Conservation (phyloP, 2,888 invertebrate species). For the Carabus problematicus region DNA sequence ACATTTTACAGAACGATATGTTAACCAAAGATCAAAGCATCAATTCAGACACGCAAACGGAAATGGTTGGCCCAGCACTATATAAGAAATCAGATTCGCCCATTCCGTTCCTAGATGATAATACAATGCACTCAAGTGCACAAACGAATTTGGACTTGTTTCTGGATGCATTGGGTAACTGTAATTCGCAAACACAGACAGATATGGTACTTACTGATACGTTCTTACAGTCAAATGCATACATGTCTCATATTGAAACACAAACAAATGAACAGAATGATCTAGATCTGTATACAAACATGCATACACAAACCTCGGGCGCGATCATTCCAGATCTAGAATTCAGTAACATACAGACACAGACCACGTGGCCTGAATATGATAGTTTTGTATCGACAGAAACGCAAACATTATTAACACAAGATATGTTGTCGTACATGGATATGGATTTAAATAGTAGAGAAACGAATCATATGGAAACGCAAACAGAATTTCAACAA, state of each 20-base stretch:
- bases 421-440: constrained; percentile 46
- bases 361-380: constrained; percentile 66
- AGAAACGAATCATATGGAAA: constrained; percentile 62
- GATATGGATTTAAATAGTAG: constrained; percentile 46
- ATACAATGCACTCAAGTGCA: constrained; percentile 46
- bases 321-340: constrained; percentile 63
- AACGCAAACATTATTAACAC: constrained; percentile 63
- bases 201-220: constrained; percentile 58
- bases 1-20: too few species aligned
- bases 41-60: too few species aligned
- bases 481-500: constrained; percentile 60
- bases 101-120: neutral
- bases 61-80: neutral
- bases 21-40: too few species aligned
- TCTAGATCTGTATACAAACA: constrained; percentile 59
- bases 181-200: constrained; percentile 69
- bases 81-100: neutral
- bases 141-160: constrained; percentile 49
- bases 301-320: constrained; percentile 64
- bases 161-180: constrained; percentile 59
- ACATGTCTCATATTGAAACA: constrained; percentile 55
- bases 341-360: constrained; percentile 70
- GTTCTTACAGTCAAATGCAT: constrained; percentile 53
- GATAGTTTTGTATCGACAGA: constrained; percentile 66
- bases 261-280: constrained; percentile 58